Percentiles rank a stretch among this genome's conserved stretches.
These are phyloP conservation scores for Polypterus senegalus DNA, from an alignment of 2,113 vertebrate genomes.

Conservation along the genomic window DNA sequence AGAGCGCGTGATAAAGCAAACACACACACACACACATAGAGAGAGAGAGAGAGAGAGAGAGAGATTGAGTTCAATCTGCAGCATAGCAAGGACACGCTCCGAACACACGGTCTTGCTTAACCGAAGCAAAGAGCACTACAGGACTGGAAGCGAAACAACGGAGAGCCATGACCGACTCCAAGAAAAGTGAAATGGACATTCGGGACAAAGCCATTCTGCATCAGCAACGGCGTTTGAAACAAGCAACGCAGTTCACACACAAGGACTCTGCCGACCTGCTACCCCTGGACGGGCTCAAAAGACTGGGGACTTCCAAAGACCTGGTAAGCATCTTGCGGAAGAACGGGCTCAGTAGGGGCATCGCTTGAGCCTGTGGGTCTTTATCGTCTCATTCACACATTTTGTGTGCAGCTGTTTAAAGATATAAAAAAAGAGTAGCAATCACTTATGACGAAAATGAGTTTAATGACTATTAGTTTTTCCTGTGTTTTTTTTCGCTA, in stretches of 20 bases:
- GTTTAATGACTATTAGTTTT: too few relatives aligned
- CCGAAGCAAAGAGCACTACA: slow-evolving; percentile 18
- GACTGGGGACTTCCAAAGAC: slow-evolving; percentile 86
- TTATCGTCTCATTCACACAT: too few relatives aligned
- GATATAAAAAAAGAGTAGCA: too few relatives aligned
- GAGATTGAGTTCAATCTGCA: slow-evolving; percentile 18
- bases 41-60: slow-evolving; percentile 21
- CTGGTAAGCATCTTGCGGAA: slow-evolving; percentile 59
- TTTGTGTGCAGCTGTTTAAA: too few relatives aligned
- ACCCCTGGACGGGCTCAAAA: slow-evolving; percentile 82
- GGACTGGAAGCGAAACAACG: slow-evolving; percentile 26
- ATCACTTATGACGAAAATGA: too few relatives aligned
- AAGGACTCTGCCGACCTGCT: slow-evolving; percentile 95
- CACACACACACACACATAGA: slow-evolving; percentile 7
- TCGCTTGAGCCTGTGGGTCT: too few relatives aligned
- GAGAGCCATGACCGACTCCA: slow-evolving; percentile 38
- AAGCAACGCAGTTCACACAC: slow-evolving; percentile 86
- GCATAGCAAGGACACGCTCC: slow-evolving; percentile 32
- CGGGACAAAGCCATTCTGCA: slow-evolving; percentile 73
- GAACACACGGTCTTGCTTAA: background rate
- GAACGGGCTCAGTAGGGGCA: too few relatives aligned
- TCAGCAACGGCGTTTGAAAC: slow-evolving; percentile 81
- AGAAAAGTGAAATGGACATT: slow-evolving; percentile 58
- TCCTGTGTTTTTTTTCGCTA: too few relatives aligned
- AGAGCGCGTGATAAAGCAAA: slow-evolving; percentile 4